Conservation (phyloP, 2,797 vertebrate genomes). For the Lindbergichthys nudifrons region DNA sequence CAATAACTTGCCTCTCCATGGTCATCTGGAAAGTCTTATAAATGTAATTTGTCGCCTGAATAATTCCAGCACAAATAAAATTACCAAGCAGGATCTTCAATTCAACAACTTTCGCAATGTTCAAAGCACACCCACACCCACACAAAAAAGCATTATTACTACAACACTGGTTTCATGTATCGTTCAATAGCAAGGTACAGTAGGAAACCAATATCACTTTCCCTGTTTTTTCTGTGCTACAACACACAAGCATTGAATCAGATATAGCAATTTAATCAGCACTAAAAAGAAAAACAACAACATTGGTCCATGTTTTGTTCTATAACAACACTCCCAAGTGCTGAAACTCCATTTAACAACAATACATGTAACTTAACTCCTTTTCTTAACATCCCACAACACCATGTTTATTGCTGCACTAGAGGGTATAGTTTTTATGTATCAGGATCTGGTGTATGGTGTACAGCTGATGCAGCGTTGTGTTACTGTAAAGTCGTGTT, state of each 20-base stretch:
- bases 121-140: slow-evolving; percentile 4
- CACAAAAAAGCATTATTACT: neutral
- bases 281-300: slow-evolving; percentile 11
- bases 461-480: slow-evolving; percentile 31
- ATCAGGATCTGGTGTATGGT: slow-evolving; percentile 20
- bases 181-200: slow-evolving; percentile 9
- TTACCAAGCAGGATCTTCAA: slow-evolving; percentile 1
- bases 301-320: slow-evolving; percentile 18
- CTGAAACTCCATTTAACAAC: slow-evolving; percentile 43
- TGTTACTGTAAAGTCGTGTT: slow-evolving; percentile 23
- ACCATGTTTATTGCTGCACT: slow-evolving; percentile 40
- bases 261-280: slow-evolving; percentile 31
- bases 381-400: slow-evolving; percentile 39
- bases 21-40: neutral
- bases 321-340: slow-evolving; percentile 34
- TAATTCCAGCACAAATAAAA: neutral
- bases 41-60: neutral
- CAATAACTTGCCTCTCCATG: neutral
- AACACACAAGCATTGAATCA: slow-evolving; percentile 18
- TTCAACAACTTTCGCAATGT: neutral
- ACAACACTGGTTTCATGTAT: neutral
- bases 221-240: neutral
- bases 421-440: slow-evolving; percentile 38
- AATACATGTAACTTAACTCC: slow-evolving; percentile 33
- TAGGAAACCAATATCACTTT: neutral